These are phyloP conservation scores for Diabrotica virgifera DNA, from an alignment of 1,140 invertebrate species.

Conservation along the genomic window DNA sequence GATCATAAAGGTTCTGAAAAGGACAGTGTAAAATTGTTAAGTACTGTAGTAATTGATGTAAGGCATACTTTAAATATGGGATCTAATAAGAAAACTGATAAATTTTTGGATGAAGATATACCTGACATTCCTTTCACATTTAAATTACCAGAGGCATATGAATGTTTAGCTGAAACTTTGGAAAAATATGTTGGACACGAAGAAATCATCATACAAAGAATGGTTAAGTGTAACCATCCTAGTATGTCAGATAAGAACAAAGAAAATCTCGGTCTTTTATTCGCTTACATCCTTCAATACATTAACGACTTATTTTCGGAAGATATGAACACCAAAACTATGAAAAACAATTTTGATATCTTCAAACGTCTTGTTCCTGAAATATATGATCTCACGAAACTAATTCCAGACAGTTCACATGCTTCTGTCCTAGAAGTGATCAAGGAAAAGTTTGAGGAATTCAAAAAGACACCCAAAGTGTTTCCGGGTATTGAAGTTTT, in stretches of 20 bases:
- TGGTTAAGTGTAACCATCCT: slow-evolving; percentile 83
- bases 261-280: slow-evolving; percentile 69
- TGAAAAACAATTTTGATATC: slow-evolving; percentile 58
- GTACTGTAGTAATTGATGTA: slow-evolving; percentile 23
- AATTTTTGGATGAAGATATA: too few relatives aligned
- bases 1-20: slow-evolving; percentile 23
- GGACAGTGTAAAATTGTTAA: neutral
- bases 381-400: slow-evolving; percentile 71
- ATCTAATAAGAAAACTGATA: too few relatives aligned
- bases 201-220: slow-evolving; percentile 69
- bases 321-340: slow-evolving; percentile 47
- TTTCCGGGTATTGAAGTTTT: slow-evolving; percentile 72
- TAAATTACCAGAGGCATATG: slow-evolving; percentile 62
- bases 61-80: neutral
- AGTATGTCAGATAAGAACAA: slow-evolving; percentile 74
- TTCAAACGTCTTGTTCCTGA: slow-evolving; percentile 63
- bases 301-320: slow-evolving; percentile 62
- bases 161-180: slow-evolving; percentile 65
- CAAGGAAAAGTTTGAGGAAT: slow-evolving; percentile 70
- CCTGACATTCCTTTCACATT: slow-evolving; percentile 69
- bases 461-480: slow-evolving; percentile 57
- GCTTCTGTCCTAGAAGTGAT: slow-evolving; percentile 66
- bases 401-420: slow-evolving; percentile 64
- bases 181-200: slow-evolving; percentile 62
- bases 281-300: slow-evolving; percentile 72